Evolutionary conservation across 2,113 vertebrate genomes (phyloP).

Genomic region (Apodemus speciosus): DNA sequence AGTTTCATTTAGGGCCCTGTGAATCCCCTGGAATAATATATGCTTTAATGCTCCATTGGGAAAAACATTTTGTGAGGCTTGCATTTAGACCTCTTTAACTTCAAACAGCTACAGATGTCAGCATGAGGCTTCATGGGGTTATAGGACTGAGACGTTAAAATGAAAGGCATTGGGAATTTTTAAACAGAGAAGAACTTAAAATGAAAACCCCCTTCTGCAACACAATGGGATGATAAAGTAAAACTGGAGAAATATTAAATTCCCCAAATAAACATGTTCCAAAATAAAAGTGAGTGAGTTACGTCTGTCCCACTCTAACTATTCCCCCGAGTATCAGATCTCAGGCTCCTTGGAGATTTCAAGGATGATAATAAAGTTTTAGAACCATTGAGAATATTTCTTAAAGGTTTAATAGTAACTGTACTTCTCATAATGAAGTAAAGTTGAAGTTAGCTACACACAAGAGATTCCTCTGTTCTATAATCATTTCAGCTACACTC

Average conservation of each 20-base stretch:
- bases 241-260: background rate
- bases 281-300: background rate
- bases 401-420: conserved; percentile 5
- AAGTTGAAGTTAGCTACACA: background rate
- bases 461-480: background rate
- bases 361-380: background rate
- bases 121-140: conserved; percentile 4
- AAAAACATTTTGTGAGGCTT: background rate
- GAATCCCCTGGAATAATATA: background rate
- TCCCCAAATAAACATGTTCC: background rate
- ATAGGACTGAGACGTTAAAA: background rate
- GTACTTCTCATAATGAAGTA: background rate
- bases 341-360: background rate
- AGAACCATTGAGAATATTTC: conserved; percentile 12
- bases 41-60: background rate
- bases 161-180: background rate
- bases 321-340: background rate
- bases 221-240: background rate
- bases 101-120: conserved; percentile 22
- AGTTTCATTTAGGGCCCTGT: background rate
- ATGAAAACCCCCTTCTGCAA: background rate
- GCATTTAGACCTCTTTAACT: conserved; percentile 11
- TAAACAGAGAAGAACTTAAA: conserved; percentile 17
- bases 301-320: background rate
- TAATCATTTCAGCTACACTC: background rate